Percentiles rank a stretch among this genome's conserved stretches.
Evolutionary conservation across 53 echinoderm and acorn worm genomes (phyloP).

Genomic region (Echinometra lucunter): DNA sequence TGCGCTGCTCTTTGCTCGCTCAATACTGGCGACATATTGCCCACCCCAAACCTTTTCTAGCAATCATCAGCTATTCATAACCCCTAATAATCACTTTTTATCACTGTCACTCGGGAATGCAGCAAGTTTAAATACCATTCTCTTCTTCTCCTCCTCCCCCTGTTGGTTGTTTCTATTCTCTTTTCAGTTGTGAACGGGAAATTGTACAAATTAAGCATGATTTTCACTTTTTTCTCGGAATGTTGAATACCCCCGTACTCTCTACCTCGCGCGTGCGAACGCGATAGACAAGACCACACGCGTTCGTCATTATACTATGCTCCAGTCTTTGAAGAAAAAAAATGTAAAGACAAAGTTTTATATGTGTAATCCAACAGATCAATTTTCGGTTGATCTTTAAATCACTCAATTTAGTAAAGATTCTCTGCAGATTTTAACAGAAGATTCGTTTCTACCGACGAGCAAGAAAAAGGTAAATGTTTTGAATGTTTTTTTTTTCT

Average conservation of each 20-base stretch:
- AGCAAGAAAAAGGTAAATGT: no score
- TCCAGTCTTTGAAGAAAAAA: not conserved
- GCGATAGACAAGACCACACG: not conserved
- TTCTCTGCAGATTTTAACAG: no score
- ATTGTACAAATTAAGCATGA: not conserved
- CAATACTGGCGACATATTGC: conserved; percentile 58
- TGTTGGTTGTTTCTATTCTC: not conserved
- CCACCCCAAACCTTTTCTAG: conserved; percentile 13
- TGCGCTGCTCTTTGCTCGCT: conserved; percentile 32
- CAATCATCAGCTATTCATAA: conserved; percentile 68
- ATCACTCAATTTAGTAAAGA: no score
- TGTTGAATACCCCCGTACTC: conserved; percentile 47
- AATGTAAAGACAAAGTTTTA: not conserved
- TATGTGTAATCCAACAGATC: no score
- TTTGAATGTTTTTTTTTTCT: no score
- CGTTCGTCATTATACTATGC: not conserved
- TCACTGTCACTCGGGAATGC: conserved; percentile 70
- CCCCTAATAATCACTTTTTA: conserved; percentile 66
- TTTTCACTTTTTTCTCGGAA: not conserved
- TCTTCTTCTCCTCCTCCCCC: conserved; percentile 28
- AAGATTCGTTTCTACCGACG: no score
- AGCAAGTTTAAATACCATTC: conserved; percentile 26
- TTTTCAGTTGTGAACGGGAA: not conserved
- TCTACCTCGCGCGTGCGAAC: not conserved
- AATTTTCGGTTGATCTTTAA: no score